phyloP scores from a whole-genome alignment of 1,140 invertebrate genomes.

The Drosophila simulans region DNA sequence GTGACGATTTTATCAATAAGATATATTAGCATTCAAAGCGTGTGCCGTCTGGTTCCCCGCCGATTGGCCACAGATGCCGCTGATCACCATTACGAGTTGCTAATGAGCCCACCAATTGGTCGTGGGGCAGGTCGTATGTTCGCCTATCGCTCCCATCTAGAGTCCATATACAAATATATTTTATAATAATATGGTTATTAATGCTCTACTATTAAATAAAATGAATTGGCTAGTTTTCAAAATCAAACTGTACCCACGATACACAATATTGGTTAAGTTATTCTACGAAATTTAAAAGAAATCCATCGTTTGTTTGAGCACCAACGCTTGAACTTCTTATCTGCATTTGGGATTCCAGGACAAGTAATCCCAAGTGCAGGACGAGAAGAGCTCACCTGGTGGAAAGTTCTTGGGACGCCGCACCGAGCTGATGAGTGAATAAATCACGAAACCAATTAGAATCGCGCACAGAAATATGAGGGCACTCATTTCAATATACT shows the following conservation, averaged over 20 bases:
- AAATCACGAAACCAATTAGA: constrained; percentile 61
- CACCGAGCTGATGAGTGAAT: constrained; percentile 59
- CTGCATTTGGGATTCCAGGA: background rate
- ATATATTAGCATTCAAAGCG: constrained; percentile 48
- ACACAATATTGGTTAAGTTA: background rate
- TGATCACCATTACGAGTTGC: constrained; percentile 34
- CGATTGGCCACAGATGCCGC: constrained; percentile 16
- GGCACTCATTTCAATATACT: constrained; percentile 55
- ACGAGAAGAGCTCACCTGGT: constrained; percentile 61
- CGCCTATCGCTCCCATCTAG: no score
- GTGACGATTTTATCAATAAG: constrained; percentile 67
- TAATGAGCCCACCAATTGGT: constrained; percentile 25
- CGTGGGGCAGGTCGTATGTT: constrained; percentile 38
- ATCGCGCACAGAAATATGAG: constrained; percentile 54
- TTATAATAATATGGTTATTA: no score
- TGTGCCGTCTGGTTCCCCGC: constrained; percentile 14
- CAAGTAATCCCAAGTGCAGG: background rate
- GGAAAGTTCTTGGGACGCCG: constrained; percentile 74
- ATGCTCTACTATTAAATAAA: no score
- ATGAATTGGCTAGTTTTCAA: background rate
- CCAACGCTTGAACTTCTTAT: background rate
- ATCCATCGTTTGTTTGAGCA: no score
- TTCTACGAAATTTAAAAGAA: background rate
- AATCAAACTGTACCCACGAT: background rate
- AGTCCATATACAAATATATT: background rate